Percentiles rank a stretch among this genome's conserved stretches.
Evolutionary conservation across 2,113 vertebrate species (phyloP).

Genomic region (Tachysurus fulvidraco): DNA sequence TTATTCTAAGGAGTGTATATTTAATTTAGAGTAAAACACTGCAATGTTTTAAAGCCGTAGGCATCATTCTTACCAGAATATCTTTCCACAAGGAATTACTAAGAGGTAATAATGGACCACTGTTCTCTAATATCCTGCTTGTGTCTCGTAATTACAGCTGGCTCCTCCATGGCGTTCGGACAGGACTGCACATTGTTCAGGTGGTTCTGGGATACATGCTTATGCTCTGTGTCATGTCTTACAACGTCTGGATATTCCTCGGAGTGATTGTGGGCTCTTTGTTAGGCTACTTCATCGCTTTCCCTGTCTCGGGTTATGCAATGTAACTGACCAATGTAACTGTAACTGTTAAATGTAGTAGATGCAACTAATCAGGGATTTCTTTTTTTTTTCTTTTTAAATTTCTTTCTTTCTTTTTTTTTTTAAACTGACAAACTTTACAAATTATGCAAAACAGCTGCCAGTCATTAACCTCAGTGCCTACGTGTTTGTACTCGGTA

Average conservation of each 20-base stretch:
- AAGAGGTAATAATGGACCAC: neutral
- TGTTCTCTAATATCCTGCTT: neutral
- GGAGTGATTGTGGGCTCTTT: slow-evolving; percentile 80
- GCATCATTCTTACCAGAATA: neutral
- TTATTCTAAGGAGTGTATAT: neutral
- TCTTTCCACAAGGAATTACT: neutral
- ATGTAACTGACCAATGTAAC: neutral
- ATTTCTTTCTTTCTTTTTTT: neutral
- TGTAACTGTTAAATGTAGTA: neutral
- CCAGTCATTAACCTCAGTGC: neutral
- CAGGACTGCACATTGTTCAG: slow-evolving; percentile 81
- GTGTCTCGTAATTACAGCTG: slow-evolving; percentile 57
- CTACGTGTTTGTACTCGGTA: neutral
- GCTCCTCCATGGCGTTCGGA: slow-evolving; percentile 76
- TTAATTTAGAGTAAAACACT: neutral
- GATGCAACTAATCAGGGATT: neutral
- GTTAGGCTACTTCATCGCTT: slow-evolving; percentile 85
- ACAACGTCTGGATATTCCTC: slow-evolving; percentile 93
- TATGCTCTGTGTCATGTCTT: slow-evolving; percentile 96
- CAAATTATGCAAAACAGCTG: neutral
- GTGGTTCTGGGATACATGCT: slow-evolving; percentile 89
- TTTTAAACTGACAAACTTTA: neutral
- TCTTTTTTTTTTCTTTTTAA: neutral
- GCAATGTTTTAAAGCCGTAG: neutral
- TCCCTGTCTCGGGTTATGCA: slow-evolving; percentile 74